Evolutionary conservation across 2,888 invertebrate species (phyloP), one percentile per base, ranked within the genome.

Genomic region (Drosophila anceps): DNA sequence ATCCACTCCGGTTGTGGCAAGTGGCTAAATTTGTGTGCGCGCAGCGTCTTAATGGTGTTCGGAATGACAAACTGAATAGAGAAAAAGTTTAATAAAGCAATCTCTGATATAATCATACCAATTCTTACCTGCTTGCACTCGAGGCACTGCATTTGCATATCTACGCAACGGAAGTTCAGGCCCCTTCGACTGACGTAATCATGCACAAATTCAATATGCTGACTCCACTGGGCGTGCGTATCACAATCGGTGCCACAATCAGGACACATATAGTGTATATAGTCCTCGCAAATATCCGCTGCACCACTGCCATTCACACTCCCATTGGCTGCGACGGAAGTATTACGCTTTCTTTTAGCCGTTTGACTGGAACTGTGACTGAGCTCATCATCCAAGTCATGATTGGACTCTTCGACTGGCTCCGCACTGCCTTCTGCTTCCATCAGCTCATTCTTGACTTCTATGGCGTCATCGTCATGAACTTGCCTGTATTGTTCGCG

Each of bases 141-240:
- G 37, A 91, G 69, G 60, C 91, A 91, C 65, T 91, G 90, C 84
- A 84, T 84, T 48, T 87, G 84, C 82, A 83, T 82, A 65, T 90
- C 84, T 0, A 88, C 73, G 46, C 89, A 82, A 4, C 85, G 79
- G 50, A 91, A 92, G 69, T 91, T 92, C 3, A 91, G 79, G 0
- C 91, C 91, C 6, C 78, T 79, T 4, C 89, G 73, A 5, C 91
- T 86, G 9, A 90, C 89, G 57, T 88, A 91, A 51, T 91, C 90
- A 58, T 91, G 91, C 5, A 90, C 91, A 46, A 84, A 89, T 51
- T 91, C 91, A 60, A 92, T 90, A 58, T 91, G 91, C 54, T 91
- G 91, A 27, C 81, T 87, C 91, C 91, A 91, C 53, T 92, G 91
- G 4, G 80, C 79, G 20, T 85, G 83, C 0, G 84, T 89, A 10